Evolutionary conservation across 2,888 invertebrate genomes (phyloP).

Genomic region (Phasia obesa): DNA sequence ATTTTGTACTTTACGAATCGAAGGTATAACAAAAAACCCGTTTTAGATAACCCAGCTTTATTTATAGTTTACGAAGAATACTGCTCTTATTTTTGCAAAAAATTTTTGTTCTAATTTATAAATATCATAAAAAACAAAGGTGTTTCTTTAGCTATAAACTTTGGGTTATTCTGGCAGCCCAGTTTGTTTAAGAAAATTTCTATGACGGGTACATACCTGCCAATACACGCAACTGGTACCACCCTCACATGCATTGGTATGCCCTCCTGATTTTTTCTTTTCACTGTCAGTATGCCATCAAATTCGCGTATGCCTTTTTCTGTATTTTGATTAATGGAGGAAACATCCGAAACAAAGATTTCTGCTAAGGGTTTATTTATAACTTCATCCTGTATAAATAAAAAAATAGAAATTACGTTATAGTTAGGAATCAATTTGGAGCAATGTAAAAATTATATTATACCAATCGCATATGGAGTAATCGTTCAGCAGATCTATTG

Average conservation of each 20-base stretch:
- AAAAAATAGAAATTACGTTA: not conserved
- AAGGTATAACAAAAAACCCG: too few species aligned
- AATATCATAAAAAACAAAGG: too few species aligned
- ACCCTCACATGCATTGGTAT: slow-evolving; percentile 90
- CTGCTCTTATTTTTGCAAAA: too few species aligned
- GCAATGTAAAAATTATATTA: slow-evolving; percentile 74
- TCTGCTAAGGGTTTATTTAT: slow-evolving; percentile 82
- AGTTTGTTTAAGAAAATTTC: too few species aligned
- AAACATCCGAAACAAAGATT: slow-evolving; percentile 82
- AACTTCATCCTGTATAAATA: slow-evolving; percentile 80
- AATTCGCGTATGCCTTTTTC: slow-evolving; percentile 87
- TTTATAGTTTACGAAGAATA: too few species aligned
- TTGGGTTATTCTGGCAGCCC: too few species aligned
- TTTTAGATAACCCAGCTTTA: too few species aligned
- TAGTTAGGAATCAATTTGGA: not conserved
- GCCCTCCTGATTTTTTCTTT: slow-evolving; percentile 90
- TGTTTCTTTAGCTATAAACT: too few species aligned
- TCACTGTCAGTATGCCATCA: slow-evolving; percentile 89
- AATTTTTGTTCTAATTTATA: too few species aligned
- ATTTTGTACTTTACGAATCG: too few species aligned
- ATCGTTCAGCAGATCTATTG: slow-evolving; percentile 92
- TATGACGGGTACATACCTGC: slow-evolving; percentile 83
- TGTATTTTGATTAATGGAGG: slow-evolving; percentile 83
- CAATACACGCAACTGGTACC: slow-evolving; percentile 88
- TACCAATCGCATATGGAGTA: slow-evolving; percentile 88